Evolutionary conservation across 2,797 vertebrate genomes (phyloP).

Genomic region (Dryobates pubescens): DNA sequence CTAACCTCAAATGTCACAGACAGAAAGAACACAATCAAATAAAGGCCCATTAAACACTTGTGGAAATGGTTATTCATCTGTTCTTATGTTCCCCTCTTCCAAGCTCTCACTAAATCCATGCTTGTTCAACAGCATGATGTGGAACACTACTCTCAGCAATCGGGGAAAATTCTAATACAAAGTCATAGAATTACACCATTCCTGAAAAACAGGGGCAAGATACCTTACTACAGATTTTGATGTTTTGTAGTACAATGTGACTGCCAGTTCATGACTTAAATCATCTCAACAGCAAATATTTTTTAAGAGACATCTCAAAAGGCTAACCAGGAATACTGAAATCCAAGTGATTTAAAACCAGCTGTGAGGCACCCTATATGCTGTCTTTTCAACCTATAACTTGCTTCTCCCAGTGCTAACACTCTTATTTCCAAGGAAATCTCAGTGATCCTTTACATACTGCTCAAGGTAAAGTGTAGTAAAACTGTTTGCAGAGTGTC

Average conservation of each 20-base stretch:
- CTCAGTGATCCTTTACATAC: not conserved
- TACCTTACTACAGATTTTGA: not conserved
- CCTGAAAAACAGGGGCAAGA: not conserved
- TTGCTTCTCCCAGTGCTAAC: not conserved
- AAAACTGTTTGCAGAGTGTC: not conserved
- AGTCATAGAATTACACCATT: not conserved
- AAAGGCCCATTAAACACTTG: not conserved
- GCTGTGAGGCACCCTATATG: not conserved
- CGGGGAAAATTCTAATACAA: not conserved
- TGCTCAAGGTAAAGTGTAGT: not conserved
- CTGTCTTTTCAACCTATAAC: not conserved
- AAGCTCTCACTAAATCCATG: not conserved
- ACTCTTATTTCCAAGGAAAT: not conserved
- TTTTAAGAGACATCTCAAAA: not conserved
- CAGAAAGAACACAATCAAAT: not conserved
- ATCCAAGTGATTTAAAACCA: not conserved
- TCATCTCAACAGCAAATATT: not conserved
- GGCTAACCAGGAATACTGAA: not conserved
- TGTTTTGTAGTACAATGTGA: too few relatives aligned
- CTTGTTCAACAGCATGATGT: not conserved
- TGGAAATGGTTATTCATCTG: not conserved
- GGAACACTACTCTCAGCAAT: not conserved
- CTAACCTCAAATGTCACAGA: not conserved
- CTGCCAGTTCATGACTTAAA: not conserved
- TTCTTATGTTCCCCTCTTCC: not conserved